Evolutionary conservation across 2,113 vertebrate genomes (phyloP), one percentile per base, ranked within the genome.

Genomic region (Argyrosomus japonicus): DNA sequence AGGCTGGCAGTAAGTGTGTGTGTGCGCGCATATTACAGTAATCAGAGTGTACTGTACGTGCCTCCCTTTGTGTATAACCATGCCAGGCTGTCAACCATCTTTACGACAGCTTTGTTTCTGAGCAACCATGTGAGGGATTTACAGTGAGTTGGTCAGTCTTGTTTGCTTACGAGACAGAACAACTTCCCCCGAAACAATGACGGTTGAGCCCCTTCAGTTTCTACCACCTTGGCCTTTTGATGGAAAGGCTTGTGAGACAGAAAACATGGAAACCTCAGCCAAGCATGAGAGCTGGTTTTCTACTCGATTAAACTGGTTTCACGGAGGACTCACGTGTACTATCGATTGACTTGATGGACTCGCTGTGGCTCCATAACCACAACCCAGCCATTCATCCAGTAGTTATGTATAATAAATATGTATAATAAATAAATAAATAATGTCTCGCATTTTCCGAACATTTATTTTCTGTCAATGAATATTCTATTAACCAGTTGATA

Each of bases 251-350:
- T 72, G 48, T 51, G 77, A 85, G 87, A 85, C 51, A 54, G 82
- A 79, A 75, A 91, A 85, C 81, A 91, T 14, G 62, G 53, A 77
- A 76, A 73, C 57, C 36, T 68, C 87, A 88, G 70, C 75, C 77
- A 79, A 83, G 87, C 87, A 81, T 81, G 80, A 88, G 85, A 87
- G 87, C 73, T 79, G 81, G 67, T 92, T 92, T 91, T 92, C 85
- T 88, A 71, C 84, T 85, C 67, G 45, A 91, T 89, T 89, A 85
- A 87, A 77, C 86, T 76, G 63, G 68, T 85, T 84, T 82, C 25
- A 50, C 48, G 0, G 77, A 84, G 45, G 63, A 72, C 83, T 73
- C 23, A 4, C 18, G 43, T 76, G 68, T 45, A 25, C 68, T 50
- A 85, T 90, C 25, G 65, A 81, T 70, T 76, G 51, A 67, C 74